These are phyloP conservation scores for Strigamia crassipes DNA, from an alignment of 2,888 invertebrate species.

Conservation along the genomic window DNA sequence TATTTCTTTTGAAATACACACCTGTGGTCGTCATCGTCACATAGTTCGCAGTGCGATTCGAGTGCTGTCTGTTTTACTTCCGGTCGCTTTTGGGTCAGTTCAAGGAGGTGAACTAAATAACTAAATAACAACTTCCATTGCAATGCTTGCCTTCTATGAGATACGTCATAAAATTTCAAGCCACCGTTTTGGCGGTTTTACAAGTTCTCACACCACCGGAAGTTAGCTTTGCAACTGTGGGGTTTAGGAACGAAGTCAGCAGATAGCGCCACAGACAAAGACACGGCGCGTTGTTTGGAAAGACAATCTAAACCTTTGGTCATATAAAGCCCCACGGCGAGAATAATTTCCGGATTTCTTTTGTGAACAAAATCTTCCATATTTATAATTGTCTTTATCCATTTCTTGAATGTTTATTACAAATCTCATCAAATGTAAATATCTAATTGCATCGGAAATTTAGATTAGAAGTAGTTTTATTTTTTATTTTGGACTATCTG, in stretches of 20 bases:
- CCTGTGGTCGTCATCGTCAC: no score
- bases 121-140: no score
- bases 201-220: conserved; percentile 29
- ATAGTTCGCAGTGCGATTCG: conserved; percentile 11
- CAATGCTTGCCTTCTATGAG: no score
- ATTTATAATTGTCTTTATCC: conserved; percentile 18
- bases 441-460: neutral
- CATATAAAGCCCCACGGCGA: conserved; percentile 26
- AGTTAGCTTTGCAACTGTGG: conserved; percentile 37
- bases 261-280: conserved; percentile 40
- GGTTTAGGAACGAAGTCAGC: conserved; percentile 20
- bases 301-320: conserved; percentile 23
- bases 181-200: no score
- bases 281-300: conserved; percentile 13
- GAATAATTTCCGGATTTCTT: conserved; percentile 30
- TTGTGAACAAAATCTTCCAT: conserved; percentile 6
- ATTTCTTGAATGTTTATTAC: conserved; percentile 12
- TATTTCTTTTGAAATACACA: no score
- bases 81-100: conserved; percentile 27
- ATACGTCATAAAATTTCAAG: no score
- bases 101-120: no score
- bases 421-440: neutral
- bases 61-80: conserved; percentile 19
- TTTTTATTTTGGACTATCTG: neutral
- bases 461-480: neutral